Conservation (phyloP, 1,140 invertebrate species). For the Bombus vancouverensis region DNA sequence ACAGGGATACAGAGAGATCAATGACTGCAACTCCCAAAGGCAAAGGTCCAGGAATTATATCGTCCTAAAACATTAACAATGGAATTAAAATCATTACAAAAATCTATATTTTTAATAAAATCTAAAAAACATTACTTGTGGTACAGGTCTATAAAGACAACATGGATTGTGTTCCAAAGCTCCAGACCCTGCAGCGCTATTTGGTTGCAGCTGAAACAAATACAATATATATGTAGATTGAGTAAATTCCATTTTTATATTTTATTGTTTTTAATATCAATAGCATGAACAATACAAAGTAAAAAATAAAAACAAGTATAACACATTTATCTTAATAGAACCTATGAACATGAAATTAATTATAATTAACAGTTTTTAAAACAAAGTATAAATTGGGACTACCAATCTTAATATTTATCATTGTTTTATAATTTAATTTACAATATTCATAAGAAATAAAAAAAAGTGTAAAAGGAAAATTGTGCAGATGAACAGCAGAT, state of each 20-base stretch:
- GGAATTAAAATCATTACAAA: background rate
- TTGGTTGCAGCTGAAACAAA: slow-evolving; percentile 90
- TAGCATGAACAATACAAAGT: slow-evolving; percentile 1
- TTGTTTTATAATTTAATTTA: slow-evolving; percentile 28
- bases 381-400: background rate
- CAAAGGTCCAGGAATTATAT: slow-evolving; percentile 90
- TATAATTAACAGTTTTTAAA: slow-evolving; percentile 2
- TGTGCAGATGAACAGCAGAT: slow-evolving; percentile 37
- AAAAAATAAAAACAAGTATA: slow-evolving; percentile 10
- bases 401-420: background rate
- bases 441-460: slow-evolving; percentile 28
- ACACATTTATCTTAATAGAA: background rate
- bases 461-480: slow-evolving; percentile 54
- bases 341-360: background rate
- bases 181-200: slow-evolving; percentile 96
- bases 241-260: background rate
- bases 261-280: background rate
- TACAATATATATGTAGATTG: background rate
- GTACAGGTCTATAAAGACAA: slow-evolving; percentile 90
- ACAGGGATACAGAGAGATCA: slow-evolving; percentile 95
- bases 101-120: slow-evolving; percentile 7
- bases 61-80: slow-evolving; percentile 80
- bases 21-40: slow-evolving; percentile 98
- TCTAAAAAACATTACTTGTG: slow-evolving; percentile 81
- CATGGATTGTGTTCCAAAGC: slow-evolving; percentile 98